phyloP scores from a whole-genome alignment of 2,113 vertebrate species.

The Sander lucioperca region DNA sequence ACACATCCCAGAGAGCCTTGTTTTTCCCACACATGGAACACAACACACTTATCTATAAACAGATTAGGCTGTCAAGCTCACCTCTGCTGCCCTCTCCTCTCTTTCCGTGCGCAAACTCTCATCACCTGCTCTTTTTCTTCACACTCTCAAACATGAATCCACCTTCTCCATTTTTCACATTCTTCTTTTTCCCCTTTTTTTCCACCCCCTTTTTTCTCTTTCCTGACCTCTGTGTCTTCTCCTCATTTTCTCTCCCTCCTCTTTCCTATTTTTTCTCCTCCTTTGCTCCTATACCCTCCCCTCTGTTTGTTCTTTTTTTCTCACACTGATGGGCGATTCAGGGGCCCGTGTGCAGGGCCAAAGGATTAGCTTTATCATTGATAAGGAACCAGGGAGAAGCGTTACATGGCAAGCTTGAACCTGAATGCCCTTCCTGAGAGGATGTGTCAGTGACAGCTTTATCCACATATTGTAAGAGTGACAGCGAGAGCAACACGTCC shows the following conservation, averaged over 20 bases:
- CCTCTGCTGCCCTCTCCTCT: constrained; percentile 27
- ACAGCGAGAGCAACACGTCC: constrained; percentile 37
- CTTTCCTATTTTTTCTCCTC: not conserved
- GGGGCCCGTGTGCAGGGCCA: constrained; percentile 27
- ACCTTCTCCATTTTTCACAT: not conserved
- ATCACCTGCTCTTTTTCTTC: constrained; percentile 32
- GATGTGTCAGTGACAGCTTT: constrained; percentile 76
- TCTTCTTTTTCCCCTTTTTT: not conserved
- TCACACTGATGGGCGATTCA: constrained; percentile 39
- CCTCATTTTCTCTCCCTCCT: not conserved
- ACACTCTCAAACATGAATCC: not conserved
- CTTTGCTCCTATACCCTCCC: not conserved
- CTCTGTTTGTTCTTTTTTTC: constrained; percentile 36
- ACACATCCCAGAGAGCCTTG: constrained; percentile 51
- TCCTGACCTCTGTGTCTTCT: not conserved
- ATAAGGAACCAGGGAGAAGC: constrained; percentile 50
- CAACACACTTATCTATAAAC: constrained; percentile 67
- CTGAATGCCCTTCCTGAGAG: constrained; percentile 60
- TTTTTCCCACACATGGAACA: constrained; percentile 71
- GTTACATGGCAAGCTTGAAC: constrained; percentile 17
- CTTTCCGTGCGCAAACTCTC: constrained; percentile 16
- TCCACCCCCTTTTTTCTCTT: not conserved
- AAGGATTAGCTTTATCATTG: constrained; percentile 68
- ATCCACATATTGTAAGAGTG: constrained; percentile 64
- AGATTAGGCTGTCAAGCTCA: constrained; percentile 65